phyloP scores from a whole-genome alignment of 2,113 vertebrate species.

The Hassar affinis region DNA sequence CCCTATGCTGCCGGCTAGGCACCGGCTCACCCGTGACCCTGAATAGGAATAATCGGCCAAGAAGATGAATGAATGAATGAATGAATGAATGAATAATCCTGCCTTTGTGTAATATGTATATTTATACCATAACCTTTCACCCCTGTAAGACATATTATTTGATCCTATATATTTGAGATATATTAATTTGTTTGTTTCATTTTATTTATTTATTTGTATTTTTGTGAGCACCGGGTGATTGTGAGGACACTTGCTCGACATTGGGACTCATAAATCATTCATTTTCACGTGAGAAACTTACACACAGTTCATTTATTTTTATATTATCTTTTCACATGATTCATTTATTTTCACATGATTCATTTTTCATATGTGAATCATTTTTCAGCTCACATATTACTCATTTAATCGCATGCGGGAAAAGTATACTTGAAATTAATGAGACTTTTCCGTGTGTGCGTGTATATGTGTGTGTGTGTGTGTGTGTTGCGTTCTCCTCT shows the following conservation, averaged over 20 bases:
- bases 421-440: not conserved
- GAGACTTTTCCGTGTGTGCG: conserved; percentile 17
- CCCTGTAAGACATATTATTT: not conserved
- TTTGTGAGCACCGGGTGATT: not conserved
- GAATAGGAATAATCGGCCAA: too few species aligned
- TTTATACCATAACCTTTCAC: not conserved
- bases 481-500: conserved; percentile 46
- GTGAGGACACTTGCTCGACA: not conserved
- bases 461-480: conserved; percentile 31
- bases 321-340: not conserved
- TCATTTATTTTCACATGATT: not conserved
- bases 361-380: not conserved
- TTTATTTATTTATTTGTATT: not conserved
- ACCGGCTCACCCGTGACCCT: too few species aligned
- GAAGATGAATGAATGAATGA: too few species aligned
- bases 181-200: not conserved
- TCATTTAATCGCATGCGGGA: not conserved
- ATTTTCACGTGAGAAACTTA: not conserved
- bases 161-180: too few species aligned
- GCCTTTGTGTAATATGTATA: not conserved
- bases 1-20: too few species aligned
- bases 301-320: not conserved
- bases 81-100: too few species aligned
- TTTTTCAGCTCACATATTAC: not conserved
- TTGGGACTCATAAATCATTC: not conserved